Evolutionary conservation across 2,797 vertebrate species (phyloP).

Genomic region (Echeneis naucrates): DNA sequence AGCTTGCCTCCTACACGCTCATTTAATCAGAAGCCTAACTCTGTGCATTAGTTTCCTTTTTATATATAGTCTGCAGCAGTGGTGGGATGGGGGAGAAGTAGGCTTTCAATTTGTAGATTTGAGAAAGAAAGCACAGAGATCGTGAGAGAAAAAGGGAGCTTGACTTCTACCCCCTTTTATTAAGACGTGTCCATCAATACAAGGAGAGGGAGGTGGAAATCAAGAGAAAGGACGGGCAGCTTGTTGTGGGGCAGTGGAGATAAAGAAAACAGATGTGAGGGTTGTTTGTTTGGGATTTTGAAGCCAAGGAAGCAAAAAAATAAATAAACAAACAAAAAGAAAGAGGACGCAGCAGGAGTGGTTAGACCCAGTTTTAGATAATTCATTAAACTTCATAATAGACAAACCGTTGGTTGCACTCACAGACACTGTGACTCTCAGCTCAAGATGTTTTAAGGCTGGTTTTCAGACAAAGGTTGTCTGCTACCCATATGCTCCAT

Average conservation of each 20-base stretch:
- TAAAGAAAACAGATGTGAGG: background rate
- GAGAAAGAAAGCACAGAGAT: background rate
- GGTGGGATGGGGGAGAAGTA: background rate
- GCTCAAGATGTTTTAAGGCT: too few relatives aligned
- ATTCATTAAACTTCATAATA: too few relatives aligned
- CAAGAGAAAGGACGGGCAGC: background rate
- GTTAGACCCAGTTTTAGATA: too few relatives aligned
- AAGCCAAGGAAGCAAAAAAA: background rate
- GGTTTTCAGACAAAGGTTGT: too few relatives aligned
- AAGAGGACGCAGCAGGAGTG: background rate
- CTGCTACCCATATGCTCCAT: too few relatives aligned
- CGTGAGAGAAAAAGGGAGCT: background rate
- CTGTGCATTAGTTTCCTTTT: slow-evolving; percentile 49
- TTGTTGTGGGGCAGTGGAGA: slow-evolving; percentile 12
- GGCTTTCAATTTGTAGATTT: slow-evolving; percentile 22
- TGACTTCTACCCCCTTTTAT: slow-evolving; percentile 26
- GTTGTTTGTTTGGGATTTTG: background rate
- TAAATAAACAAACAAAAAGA: background rate
- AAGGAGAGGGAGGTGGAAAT: background rate
- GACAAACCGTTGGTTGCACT: too few relatives aligned
- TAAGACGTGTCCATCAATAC: background rate
- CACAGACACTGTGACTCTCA: too few relatives aligned
- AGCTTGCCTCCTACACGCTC: slow-evolving; percentile 66
- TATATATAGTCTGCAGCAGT: slow-evolving; percentile 29
- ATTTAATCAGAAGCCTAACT: slow-evolving; percentile 61